Evolutionary conservation across 2,888 invertebrate genomes (phyloP).

Genomic region (Ectropis crepuscularia): DNA sequence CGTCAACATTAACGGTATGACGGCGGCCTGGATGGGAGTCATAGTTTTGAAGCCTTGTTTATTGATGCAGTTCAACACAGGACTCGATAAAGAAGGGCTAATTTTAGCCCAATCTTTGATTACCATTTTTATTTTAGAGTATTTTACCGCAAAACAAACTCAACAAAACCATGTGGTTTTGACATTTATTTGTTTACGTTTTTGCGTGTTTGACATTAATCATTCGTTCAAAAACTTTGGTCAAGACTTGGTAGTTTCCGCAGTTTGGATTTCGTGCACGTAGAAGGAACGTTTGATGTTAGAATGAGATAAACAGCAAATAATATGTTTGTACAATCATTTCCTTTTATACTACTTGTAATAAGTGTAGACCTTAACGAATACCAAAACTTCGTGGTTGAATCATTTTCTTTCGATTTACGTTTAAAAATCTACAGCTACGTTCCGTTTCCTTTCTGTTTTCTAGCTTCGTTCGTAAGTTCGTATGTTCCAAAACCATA

Average conservation of each 20-base stretch:
- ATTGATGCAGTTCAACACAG: constrained; percentile 80
- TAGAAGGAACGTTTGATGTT: too few species aligned
- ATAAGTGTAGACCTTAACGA: too few species aligned
- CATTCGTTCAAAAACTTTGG: constrained; percentile 24
- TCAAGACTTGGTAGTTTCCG: too few species aligned
- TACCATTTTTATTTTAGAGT: constrained; percentile 57
- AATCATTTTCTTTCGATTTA: too few species aligned
- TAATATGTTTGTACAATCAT: too few species aligned
- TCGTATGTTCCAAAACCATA: background rate
- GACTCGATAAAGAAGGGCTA: constrained; percentile 73
- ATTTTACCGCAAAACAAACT: constrained; percentile 9
- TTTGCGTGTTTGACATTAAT: constrained; percentile 35
- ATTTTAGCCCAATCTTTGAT: constrained; percentile 75
- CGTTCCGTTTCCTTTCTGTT: too few species aligned
- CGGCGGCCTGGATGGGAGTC: constrained; percentile 91
- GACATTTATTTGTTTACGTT: constrained; percentile 41
- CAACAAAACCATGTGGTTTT: constrained; percentile 46
- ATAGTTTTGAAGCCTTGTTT: constrained; percentile 81
- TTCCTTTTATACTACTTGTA: too few species aligned
- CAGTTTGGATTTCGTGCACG: too few species aligned
- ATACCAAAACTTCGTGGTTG: too few species aligned
- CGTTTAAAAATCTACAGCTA: too few species aligned
- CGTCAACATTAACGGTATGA: constrained; percentile 93
- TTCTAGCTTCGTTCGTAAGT: background rate
- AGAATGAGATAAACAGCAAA: too few species aligned